A percentile compares a stretch with the other conserved stretches of the same genome.
Evolutionary conservation across 2,797 vertebrate genomes (phyloP).

Genomic region (Orestias chungarensis): DNA sequence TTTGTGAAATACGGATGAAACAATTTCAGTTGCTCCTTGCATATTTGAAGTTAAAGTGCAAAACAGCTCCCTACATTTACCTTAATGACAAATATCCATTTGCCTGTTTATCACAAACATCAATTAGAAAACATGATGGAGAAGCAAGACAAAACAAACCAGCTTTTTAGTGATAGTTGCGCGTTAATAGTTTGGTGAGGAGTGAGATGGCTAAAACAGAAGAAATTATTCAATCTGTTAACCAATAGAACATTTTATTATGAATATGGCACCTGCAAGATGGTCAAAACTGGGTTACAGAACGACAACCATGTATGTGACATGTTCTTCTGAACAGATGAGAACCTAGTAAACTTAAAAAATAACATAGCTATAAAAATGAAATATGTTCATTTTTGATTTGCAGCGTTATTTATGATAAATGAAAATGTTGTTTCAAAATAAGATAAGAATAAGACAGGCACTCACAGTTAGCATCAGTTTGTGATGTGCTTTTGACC

Average conservation of each 20-base stretch:
- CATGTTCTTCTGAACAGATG: conserved; percentile 87
- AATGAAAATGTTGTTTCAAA: conserved; percentile 81
- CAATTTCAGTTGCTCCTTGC: neutral
- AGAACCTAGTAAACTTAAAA: conserved; percentile 97
- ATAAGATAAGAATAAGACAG: conserved; percentile 89
- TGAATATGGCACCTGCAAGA: conserved; percentile 99
- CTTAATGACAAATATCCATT: neutral
- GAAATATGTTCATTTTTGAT: conserved; percentile 98
- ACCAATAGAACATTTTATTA: conserved; percentile 99
- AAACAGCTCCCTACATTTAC: neutral
- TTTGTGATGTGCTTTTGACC: conserved; percentile 83
- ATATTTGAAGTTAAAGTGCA: neutral
- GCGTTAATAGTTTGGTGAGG: neutral
- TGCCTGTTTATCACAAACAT: neutral
- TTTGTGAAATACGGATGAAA: neutral
- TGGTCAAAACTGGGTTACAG: conserved; percentile 98
- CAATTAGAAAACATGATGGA: neutral
- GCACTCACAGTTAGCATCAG: conserved; percentile 98
- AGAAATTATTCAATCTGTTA: conserved; percentile 97
- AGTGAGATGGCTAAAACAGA: conserved; percentile 88
- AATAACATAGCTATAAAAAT: conserved; percentile 95
- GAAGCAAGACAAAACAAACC: neutral
- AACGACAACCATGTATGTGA: conserved; percentile 96
- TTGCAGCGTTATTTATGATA: conserved; percentile 98
- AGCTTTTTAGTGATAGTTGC: neutral